These are phyloP conservation scores for Lophura nycthemera DNA, from an alignment of 2,113 vertebrate genomes.

Conservation along the genomic window DNA sequence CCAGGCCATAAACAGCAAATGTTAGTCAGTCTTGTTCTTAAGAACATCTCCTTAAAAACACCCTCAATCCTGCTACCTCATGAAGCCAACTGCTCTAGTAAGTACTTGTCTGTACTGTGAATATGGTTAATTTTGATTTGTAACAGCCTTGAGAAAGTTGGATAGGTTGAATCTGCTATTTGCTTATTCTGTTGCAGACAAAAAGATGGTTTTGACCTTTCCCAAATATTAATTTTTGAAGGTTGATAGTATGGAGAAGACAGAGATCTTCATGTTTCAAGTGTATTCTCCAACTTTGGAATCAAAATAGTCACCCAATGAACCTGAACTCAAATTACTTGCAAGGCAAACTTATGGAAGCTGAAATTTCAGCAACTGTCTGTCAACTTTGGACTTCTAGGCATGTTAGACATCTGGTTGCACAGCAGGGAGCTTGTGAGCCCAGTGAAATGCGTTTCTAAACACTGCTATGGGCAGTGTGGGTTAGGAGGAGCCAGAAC, in stretches of 20 bases:
- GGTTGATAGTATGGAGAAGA: not conserved
- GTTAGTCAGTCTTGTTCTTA: not conserved
- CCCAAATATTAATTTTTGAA: not conserved
- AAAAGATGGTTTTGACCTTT: not conserved
- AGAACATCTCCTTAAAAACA: not conserved
- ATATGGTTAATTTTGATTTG: not conserved
- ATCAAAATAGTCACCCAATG: not conserved
- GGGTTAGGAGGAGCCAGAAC: not conserved
- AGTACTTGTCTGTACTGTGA: not conserved
- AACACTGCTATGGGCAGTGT: not conserved
- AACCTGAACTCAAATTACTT: not conserved
- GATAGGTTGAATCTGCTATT: not conserved
- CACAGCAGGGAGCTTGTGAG: not conserved
- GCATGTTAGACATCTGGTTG: not conserved
- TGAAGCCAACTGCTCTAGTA: not conserved
- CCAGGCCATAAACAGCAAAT: not conserved
- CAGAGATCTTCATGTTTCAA: not conserved
- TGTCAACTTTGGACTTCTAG: not conserved
- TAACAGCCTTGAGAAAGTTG: not conserved
- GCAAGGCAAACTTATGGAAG: not conserved
- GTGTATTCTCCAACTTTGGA: not conserved
- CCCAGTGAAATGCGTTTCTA: not conserved
- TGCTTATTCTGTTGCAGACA: not conserved
- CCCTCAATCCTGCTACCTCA: not conserved
- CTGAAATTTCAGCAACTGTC: not conserved